phyloP scores from a whole-genome alignment of 2,797 vertebrate species.

The Hemitrygon akajei region DNA sequence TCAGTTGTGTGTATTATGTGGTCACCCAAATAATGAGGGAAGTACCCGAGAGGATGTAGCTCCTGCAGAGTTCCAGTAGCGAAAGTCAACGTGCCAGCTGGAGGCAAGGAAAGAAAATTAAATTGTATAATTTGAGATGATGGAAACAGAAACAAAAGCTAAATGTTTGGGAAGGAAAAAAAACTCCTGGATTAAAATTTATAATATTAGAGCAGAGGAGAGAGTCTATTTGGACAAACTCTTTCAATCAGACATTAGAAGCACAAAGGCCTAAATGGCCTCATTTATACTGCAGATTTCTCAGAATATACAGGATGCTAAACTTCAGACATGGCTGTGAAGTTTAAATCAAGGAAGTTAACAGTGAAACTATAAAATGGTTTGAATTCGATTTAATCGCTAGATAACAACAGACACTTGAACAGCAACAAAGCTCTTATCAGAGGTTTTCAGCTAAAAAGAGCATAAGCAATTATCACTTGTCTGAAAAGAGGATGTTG shows the following conservation, averaged over 20 bases:
- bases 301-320: neutral
- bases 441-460: neutral
- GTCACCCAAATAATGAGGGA: neutral
- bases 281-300: neutral
- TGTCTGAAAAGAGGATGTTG: no score
- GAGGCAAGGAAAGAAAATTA: neutral
- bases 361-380: neutral
- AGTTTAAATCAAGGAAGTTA: neutral
- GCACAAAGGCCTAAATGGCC: neutral
- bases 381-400: neutral
- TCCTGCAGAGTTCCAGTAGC: neutral
- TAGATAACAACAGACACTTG: neutral
- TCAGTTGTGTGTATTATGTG: neutral
- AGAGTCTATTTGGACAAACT: neutral
- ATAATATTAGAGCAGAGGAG: neutral
- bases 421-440: neutral
- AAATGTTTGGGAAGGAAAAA: neutral
- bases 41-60: neutral
- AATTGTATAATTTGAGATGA: neutral
- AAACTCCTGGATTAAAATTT: no score
- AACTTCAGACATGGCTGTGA: neutral
- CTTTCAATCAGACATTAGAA: neutral
- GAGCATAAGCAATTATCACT: neutral
- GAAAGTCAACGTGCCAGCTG: neutral
- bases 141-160: neutral